These are phyloP conservation scores for Parazoanthus swiftii DNA, from an alignment of 92 coral and sea anemone species.

Conservation along the genomic window DNA sequence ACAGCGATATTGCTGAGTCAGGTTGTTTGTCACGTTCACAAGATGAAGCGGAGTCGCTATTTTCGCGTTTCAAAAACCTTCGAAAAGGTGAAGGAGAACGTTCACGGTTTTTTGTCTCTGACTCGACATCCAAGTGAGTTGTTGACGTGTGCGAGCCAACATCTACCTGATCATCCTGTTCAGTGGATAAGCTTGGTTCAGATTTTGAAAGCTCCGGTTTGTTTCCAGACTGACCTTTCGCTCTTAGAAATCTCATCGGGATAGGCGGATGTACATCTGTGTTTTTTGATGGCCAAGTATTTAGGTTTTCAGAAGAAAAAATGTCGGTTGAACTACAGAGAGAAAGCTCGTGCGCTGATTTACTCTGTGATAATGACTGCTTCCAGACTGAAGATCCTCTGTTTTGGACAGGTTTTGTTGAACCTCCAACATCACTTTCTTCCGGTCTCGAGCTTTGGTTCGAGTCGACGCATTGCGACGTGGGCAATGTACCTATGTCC, in stretches of 20 bases:
- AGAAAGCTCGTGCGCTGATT: slow-evolving; percentile 30
- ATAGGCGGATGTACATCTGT: slow-evolving; percentile 32
- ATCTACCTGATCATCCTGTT: slow-evolving; percentile 64
- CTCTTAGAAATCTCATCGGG: slow-evolving; percentile 31
- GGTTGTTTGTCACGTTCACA: slow-evolving; percentile 22
- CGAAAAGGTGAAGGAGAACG: slow-evolving; percentile 92
- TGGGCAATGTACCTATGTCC: slow-evolving; percentile 34
- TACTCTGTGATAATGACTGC: slow-evolving; percentile 30
- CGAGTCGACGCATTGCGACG: slow-evolving; percentile 56
- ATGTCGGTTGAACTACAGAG: slow-evolving; percentile 25
- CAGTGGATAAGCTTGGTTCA: slow-evolving; percentile 48
- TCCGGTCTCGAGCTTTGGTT: slow-evolving; percentile 42
- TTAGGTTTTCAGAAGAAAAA: slow-evolving; percentile 61
- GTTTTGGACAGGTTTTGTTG: slow-evolving; percentile 17
- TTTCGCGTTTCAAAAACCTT: slow-evolving; percentile 50
- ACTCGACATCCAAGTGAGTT: slow-evolving; percentile 56
- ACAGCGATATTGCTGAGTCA: slow-evolving; percentile 70
- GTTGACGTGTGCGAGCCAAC: slow-evolving; percentile 75
- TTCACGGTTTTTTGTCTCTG: slow-evolving; percentile 49
- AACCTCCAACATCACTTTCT: slow-evolving; percentile 33
- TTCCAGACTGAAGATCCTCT: slow-evolving; percentile 10
- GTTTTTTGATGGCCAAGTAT: slow-evolving; percentile 68
- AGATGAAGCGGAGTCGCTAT: slow-evolving; percentile 35
- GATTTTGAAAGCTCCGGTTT: slow-evolving; percentile 50
- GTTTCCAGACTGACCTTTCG: slow-evolving; percentile 29